phyloP scores from a whole-genome alignment of 2,113 vertebrate species.

The Cebus imitator region DNA sequence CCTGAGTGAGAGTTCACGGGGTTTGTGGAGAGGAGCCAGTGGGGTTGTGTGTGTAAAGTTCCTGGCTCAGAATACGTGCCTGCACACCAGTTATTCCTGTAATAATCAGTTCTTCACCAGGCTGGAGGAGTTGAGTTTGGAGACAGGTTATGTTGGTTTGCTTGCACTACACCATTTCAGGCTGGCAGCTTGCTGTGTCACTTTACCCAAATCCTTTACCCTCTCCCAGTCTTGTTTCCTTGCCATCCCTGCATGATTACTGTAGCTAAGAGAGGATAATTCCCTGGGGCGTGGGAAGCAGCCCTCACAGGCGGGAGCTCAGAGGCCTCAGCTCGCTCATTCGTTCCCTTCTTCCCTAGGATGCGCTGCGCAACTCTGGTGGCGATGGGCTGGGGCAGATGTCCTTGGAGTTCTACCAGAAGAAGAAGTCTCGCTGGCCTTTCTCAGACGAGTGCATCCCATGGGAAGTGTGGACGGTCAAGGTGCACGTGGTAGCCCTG shows the following conservation, averaged over 20 bases:
- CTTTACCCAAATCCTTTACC: neutral
- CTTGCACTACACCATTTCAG: neutral
- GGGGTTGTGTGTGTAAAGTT: neutral
- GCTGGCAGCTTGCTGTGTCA: neutral
- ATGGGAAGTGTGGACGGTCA: slow-evolving; percentile 99
- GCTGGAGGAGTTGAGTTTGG: neutral
- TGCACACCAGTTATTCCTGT: neutral
- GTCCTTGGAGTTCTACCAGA: slow-evolving; percentile 98
- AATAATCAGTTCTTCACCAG: neutral
- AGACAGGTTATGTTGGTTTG: neutral
- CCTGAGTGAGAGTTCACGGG: neutral
- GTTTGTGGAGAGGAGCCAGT: neutral
- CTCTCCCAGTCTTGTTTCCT: neutral
- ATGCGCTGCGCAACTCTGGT: slow-evolving; percentile 91
- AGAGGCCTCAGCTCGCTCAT: neutral
- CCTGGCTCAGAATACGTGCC: neutral
- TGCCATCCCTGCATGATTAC: neutral
- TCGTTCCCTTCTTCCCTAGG: slow-evolving; percentile 80
- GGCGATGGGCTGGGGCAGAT: slow-evolving; percentile 96
- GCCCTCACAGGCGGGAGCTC: neutral
- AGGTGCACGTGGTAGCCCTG: slow-evolving; percentile 96
- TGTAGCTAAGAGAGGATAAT: neutral
- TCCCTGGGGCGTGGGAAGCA: neutral
- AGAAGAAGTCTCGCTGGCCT: slow-evolving; percentile 98
- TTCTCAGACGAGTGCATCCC: slow-evolving; percentile 98